A percentile compares a stretch with the other conserved stretches of the same genome.
Conservation (phyloP, 64 coral and sea anemone species). For the Pocillopora verrucosa region DNA sequence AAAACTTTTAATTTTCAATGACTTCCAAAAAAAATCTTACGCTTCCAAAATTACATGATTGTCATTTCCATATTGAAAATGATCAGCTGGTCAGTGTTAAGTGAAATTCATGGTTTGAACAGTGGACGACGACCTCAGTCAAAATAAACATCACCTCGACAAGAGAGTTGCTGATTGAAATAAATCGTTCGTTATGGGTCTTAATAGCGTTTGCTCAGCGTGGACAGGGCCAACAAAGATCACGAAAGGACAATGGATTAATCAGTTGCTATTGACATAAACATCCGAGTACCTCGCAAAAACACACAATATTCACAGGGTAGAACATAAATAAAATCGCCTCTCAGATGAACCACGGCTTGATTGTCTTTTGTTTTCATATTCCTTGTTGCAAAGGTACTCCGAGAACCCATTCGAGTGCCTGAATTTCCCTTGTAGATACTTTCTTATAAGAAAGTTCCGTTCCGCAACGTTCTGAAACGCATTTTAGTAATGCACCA, state of each 20-base stretch:
- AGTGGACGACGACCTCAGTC: not conserved
- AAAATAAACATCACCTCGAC: not conserved
- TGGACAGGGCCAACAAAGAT: not conserved
- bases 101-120: conserved; percentile 8
- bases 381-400: too few species aligned
- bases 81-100: not conserved
- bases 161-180: conserved; percentile 3
- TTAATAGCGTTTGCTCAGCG: not conserved
- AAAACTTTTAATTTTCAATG: not conserved
- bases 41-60: not conserved
- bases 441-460: too few species aligned
- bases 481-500: too few species aligned
- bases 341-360: too few species aligned
- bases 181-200: not conserved
- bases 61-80: not conserved
- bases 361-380: too few species aligned
- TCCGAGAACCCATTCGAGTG: too few species aligned
- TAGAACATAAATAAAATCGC: too few species aligned
- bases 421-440: too few species aligned
- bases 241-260: not conserved
- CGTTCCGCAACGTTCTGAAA: too few species aligned
- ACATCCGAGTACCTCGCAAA: not conserved
- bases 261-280: not conserved
- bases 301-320: not conserved
- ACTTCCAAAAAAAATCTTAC: not conserved